Evolutionary conservation across 2,888 invertebrate genomes (phyloP), one percentile per base, ranked within the genome.

Genomic region (Caenorhabditis sulstoni): DNA sequence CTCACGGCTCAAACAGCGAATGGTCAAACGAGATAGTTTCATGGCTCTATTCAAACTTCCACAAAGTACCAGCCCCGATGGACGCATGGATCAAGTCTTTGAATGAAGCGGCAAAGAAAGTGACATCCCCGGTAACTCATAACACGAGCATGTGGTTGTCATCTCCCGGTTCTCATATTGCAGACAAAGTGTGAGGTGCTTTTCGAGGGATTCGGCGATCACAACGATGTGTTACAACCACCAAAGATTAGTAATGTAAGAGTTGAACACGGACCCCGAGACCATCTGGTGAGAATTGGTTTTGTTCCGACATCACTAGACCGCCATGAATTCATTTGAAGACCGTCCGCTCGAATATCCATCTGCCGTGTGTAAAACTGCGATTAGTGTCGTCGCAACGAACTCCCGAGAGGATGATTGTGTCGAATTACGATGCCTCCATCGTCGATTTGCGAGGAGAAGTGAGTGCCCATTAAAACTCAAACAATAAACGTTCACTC

Each of bases 71-170:
- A 14, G 84, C 80, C 41, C 85, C 86, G 20, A 85, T 91, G 35
- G 90, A 91, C 58, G 88, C 90, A 44, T 91, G 91, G 91, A 87
- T 91, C 23, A 87, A 88, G 70, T 87, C 91, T 14, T 85, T 92
- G 37, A 91, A 91, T 82, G 91, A 91, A 16, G 91, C 91, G 45
- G 90, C 91, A 18, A 88, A 87, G 62, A 91, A 91, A 84, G 85
- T 87, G 20, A 85, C 87, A 11, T 76, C 83, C 20, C 89, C 90
- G 89, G 91, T 91, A 70, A 47, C 37, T 41, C 16, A 2, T 8
- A 41, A 41, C 22, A 12, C 50, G 14, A 44, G 37, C 47, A 23
- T 29, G 20, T 61, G 20, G 20, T 5, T 22, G 66, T 53, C n/a
- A 3, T 20, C 22, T 22, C 29, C 7, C 12, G 5, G 39, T 45